Conservation (phyloP, 1,140 invertebrate genomes). For the Monomorium pharaonis region DNA sequence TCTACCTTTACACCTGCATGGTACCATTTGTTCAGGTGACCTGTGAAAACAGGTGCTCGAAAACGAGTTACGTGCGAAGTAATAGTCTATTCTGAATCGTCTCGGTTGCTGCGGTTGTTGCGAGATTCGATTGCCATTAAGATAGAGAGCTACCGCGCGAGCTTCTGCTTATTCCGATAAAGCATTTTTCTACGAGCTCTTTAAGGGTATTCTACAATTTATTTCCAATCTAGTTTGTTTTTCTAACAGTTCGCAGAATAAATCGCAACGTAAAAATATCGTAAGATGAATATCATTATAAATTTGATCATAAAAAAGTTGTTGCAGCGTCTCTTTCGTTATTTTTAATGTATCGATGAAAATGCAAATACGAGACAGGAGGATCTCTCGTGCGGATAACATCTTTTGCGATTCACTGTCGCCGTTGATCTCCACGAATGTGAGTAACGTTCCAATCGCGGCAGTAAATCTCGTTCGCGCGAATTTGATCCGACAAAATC, state of each 20-base stretch:
- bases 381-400: slow-evolving; percentile 48
- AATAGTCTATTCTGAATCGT: neutral
- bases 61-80: slow-evolving; percentile 9
- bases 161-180: neutral
- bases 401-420: slow-evolving; percentile 39
- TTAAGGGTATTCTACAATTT: neutral
- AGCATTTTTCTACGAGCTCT: neutral
- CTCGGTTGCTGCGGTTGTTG: neutral
- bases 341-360: slow-evolving; percentile 47
- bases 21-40: slow-evolving; percentile 26
- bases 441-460: slow-evolving; percentile 40
- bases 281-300: neutral
- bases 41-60: slow-evolving; percentile 34
- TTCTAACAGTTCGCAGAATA: neutral
- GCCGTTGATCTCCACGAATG: slow-evolving; percentile 19
- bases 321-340: neutral
- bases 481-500: slow-evolving; percentile 28
- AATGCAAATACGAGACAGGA: slow-evolving; percentile 65
- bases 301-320: neutral
- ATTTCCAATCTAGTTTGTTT: neutral
- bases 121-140: slow-evolving; percentile 28
- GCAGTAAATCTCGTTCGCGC: slow-evolving; percentile 20
- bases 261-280: neutral
- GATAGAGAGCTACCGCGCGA: slow-evolving; percentile 16
- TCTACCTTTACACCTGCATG: neutral